Evolutionary conservation across 2,888 invertebrate species (phyloP).

Genomic region (Adineta ricciae): DNA sequence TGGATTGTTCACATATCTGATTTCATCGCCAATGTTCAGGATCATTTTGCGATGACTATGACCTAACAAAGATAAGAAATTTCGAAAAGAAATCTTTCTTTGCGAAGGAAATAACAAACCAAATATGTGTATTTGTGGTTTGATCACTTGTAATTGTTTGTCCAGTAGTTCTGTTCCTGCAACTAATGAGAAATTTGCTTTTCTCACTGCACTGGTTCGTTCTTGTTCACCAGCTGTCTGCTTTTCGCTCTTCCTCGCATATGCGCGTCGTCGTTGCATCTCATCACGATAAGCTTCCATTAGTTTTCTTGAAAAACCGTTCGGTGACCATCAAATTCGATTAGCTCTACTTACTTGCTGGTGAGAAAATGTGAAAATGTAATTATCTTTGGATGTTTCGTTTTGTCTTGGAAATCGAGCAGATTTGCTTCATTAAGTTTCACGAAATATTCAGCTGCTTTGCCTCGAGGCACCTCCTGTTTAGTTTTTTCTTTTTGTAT

Average conservation of each 20-base stretch:
- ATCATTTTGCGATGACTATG: slow-evolving; percentile 11
- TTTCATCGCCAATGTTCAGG: background rate
- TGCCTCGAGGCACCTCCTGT: background rate
- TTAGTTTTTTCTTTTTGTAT: too few relatives aligned
- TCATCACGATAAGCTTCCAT: background rate
- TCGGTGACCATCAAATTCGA: background rate
- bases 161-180: background rate
- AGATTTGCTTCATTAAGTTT: background rate
- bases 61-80: background rate
- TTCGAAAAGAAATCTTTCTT: background rate
- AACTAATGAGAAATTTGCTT: background rate
- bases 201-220: too few relatives aligned
- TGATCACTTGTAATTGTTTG: background rate
- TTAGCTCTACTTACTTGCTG: background rate
- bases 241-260: background rate
- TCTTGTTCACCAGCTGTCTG: background rate
- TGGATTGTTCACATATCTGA: background rate
- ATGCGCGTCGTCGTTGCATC: background rate
- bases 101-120: background rate
- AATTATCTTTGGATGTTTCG: background rate
- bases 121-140: background rate
- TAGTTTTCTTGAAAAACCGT: background rate
- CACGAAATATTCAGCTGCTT: slow-evolving; percentile 1
- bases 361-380: slow-evolving; percentile 15
- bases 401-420: background rate